A percentile compares a stretch with the other conserved stretches of the same genome.
Evolutionary conservation across 2,888 invertebrate genomes (phyloP).

Genomic region (Reticulitermes lucifugus): DNA sequence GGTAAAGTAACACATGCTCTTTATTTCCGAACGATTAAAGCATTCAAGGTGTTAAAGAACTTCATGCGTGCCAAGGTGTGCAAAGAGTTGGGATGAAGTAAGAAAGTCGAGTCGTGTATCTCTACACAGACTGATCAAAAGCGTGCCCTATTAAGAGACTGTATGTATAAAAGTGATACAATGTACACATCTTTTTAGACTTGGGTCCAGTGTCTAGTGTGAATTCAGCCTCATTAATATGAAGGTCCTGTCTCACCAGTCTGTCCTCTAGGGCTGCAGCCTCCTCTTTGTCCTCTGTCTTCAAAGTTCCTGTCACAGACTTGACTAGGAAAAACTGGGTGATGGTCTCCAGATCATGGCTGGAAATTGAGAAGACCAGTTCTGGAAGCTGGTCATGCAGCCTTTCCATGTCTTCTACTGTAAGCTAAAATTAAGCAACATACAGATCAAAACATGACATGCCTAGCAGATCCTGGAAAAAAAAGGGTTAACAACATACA

Average conservation of each 20-base stretch:
- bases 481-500: not conserved
- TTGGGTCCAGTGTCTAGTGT: too few species aligned
- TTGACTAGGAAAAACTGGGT: slow-evolving; percentile 79
- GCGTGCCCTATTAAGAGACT: too few species aligned
- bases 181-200: too few species aligned
- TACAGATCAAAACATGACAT: not conserved
- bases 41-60: too few species aligned
- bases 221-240: too few species aligned
- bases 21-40: too few species aligned
- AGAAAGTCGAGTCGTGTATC: too few species aligned
- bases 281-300: slow-evolving; percentile 53
- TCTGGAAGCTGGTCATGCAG: slow-evolving; percentile 76
- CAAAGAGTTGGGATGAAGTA: too few species aligned
- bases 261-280: slow-evolving; percentile 55
- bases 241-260: slow-evolving; percentile 51
- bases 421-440: slow-evolving; percentile 59
- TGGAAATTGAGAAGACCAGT: slow-evolving; percentile 72
- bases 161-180: too few species aligned
- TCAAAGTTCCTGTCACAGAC: slow-evolving; percentile 57
- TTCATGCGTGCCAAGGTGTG: too few species aligned
- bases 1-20: too few species aligned
- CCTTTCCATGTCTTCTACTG: slow-evolving; percentile 70
- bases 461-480: not conserved
- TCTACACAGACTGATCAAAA: too few species aligned
- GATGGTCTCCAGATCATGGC: slow-evolving; percentile 76